Evolutionary conservation across 2,888 invertebrate genomes (phyloP).

Genomic region (Catocala fraxini): DNA sequence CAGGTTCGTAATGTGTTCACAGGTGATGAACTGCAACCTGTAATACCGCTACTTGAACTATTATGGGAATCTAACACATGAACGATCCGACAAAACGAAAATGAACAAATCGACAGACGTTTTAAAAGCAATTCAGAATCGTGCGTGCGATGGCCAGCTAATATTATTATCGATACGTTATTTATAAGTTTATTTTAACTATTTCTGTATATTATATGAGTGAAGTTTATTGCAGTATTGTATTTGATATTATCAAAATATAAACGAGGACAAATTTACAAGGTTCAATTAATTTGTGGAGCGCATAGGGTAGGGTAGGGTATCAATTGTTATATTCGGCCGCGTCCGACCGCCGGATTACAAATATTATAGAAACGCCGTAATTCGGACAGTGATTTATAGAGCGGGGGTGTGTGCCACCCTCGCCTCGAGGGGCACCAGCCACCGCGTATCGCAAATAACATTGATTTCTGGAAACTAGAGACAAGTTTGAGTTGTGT

Average conservation of each 20-base stretch:
- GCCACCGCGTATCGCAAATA: slow-evolving; percentile 74
- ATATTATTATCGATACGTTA: background rate
- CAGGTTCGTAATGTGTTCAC: slow-evolving; percentile 46
- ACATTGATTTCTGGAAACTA: slow-evolving; percentile 84
- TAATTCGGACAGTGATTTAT: slow-evolving; percentile 87
- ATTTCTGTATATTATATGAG: background rate
- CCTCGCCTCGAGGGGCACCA: slow-evolving; percentile 72
- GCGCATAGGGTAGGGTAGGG: slow-evolving; percentile 62
- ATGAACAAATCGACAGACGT: slow-evolving; percentile 19
- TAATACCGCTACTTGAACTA: slow-evolving; percentile 54
- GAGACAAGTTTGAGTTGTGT: slow-evolving; percentile 70
- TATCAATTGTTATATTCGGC: slow-evolving; percentile 70
- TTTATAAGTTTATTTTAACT: slow-evolving; percentile 3
- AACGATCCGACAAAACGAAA: slow-evolving; percentile 28
- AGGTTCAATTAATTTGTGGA: slow-evolving; percentile 74
- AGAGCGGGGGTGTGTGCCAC: slow-evolving; percentile 84
- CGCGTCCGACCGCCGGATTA: slow-evolving; percentile 73
- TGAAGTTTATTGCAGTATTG: slow-evolving; percentile 12
- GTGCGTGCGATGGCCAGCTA: slow-evolving; percentile 14
- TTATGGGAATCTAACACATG: slow-evolving; percentile 37
- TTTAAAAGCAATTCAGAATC: slow-evolving; percentile 16
- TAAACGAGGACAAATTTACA: slow-evolving; percentile 66
- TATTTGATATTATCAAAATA: slow-evolving; percentile 54
- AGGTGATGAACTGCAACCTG: slow-evolving; percentile 53
- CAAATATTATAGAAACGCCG: slow-evolving; percentile 83